Evolutionary conservation across 1,140 invertebrate species (phyloP), one percentile per base, ranked within the genome.

Genomic region (Scaptomyza pallida): DNA sequence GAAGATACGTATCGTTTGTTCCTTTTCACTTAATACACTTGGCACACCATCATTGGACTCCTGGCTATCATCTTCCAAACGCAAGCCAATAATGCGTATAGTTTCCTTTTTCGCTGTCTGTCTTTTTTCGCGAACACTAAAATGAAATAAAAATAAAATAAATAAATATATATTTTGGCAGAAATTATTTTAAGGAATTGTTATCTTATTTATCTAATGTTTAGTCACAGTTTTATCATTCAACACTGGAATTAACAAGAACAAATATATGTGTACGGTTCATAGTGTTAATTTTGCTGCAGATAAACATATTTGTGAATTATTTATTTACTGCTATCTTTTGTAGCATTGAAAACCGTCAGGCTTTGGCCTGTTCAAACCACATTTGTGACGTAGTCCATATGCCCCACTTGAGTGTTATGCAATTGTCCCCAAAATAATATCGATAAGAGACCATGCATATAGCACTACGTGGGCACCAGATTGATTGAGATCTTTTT

Each of bases 1-100:
- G 90, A 97, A 97, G n/a, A 97, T 67, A 26, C 96, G 93, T 57
- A 97, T 89, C 4, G 92, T 92, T 37, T 94, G 92, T 15, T 91
- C 89, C 0, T 89, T 92, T 9, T 93, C 93, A 5, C 94, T 93
- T 61, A 95, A 77, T 40, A 97, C 93, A 63, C 93, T 93, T 0
- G 95, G 95, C 33, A 96, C 92, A 1, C 95, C 95, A 1, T 94
- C 94, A 1, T 93, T 92, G 41, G 94, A 93, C 43, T 92, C 92
- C 0, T 93, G 93, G 17, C 94, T 93, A 73, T 94, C 95, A 10
- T 93, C 91, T 62, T 95, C 95, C 16, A 95, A 89, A 26, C 95
- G 92, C 23, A 95, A 30, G 0, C 94, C 94, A 59, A 93, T 92
- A 17, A 95, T 93, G 0, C 56, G 62, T n/a, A 75, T 17, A 9